These are phyloP conservation scores for Cerastis leucographa DNA, from an alignment of 2,888 invertebrate species.

Conservation along the genomic window DNA sequence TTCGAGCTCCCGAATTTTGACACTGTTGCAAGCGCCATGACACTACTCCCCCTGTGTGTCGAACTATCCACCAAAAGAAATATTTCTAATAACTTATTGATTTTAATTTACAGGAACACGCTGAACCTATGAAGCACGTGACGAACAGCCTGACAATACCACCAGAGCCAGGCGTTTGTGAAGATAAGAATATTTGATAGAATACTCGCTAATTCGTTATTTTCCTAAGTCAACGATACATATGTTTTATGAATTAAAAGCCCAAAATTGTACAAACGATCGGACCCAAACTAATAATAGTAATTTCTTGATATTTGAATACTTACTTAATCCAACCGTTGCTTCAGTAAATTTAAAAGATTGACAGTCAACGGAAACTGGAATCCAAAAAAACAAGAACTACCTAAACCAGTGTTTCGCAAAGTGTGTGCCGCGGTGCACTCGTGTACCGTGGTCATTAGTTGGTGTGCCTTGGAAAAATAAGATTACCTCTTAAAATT, in stretches of 20 bases:
- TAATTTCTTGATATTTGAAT: no score
- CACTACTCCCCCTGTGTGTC: background rate
- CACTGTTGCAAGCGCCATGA: no score
- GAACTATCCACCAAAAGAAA: background rate
- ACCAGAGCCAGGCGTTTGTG: slow-evolving; percentile 81
- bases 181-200: slow-evolving; percentile 83
- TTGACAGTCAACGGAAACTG: background rate
- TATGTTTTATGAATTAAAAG: slow-evolving; percentile 30
- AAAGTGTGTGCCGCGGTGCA: no score
- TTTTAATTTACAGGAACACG: slow-evolving; percentile 72
- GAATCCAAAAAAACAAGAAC: background rate
- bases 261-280: background rate
- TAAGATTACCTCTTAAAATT: no score
- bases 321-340: background rate
- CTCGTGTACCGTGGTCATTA: no score
- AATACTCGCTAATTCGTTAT: background rate
- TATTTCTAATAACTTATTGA: background rate
- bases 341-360: background rate
- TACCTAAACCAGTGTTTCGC: background rate
- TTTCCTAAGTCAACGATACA: background rate
- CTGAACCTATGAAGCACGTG: slow-evolving; percentile 76
- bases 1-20: no score
- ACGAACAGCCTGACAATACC: slow-evolving; percentile 80
- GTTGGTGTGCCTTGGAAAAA: no score
- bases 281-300: background rate